These are phyloP conservation scores for Lasioglossum marginatum DNA, from an alignment of 2,888 invertebrate species.

Conservation along the genomic window DNA sequence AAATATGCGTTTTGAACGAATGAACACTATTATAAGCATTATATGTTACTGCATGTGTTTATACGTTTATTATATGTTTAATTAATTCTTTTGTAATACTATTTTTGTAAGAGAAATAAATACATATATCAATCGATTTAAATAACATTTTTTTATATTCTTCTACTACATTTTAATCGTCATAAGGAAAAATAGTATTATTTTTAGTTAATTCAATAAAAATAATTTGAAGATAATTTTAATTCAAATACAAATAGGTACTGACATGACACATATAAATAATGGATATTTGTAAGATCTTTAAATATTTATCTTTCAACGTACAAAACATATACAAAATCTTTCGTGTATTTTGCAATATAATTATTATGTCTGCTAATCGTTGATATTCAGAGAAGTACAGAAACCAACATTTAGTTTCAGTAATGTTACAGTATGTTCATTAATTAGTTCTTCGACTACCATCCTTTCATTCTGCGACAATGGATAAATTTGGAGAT, in stretches of 20 bases:
- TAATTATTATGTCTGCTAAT: background rate
- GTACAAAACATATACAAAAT: background rate
- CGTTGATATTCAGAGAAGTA: background rate
- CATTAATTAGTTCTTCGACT: background rate
- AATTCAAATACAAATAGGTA: background rate
- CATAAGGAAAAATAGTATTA: background rate
- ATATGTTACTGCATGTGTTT: constrained; percentile 13
- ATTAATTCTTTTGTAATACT: constrained; percentile 21
- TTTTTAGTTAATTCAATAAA: background rate
- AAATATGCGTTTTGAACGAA: constrained; percentile 43
- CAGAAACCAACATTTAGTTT: background rate
- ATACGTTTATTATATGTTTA: constrained; percentile 1
- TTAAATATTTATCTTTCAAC: background rate
- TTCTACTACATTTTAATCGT: background rate
- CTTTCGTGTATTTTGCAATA: background rate
- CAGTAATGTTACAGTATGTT: background rate
- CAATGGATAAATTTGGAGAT: background rate
- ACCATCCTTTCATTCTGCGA: background rate
- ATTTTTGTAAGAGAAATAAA: constrained; percentile 14
- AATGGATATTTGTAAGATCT: background rate
- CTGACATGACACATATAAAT: background rate
- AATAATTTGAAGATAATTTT: background rate
- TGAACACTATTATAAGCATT: constrained; percentile 18
- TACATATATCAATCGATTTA: constrained; percentile 19
- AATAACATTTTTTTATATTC: constrained; percentile 1